Evolutionary conservation across 2,113 vertebrate species (phyloP).

Genomic region (Pipra filicauda): DNA sequence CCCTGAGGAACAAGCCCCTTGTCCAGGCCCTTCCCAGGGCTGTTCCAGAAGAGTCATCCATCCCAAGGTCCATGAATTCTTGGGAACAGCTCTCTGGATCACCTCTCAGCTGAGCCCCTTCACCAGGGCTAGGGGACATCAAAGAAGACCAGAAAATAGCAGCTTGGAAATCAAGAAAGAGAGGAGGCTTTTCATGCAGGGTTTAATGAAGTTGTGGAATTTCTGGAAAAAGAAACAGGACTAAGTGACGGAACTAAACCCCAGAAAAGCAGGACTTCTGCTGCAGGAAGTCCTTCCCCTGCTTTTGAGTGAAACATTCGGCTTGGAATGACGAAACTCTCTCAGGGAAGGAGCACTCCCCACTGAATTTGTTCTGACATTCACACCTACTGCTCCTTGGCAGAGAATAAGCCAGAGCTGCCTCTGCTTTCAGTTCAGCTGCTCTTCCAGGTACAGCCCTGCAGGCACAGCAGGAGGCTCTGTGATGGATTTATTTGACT

Average conservation of each 20-base stretch:
- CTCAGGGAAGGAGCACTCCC: background rate
- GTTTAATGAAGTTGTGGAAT: accelerated
- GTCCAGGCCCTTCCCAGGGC: background rate
- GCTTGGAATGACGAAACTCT: background rate
- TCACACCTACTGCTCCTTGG: background rate
- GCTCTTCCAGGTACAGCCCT: background rate
- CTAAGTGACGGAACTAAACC: background rate
- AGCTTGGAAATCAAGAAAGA: background rate
- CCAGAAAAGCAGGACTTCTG: background rate
- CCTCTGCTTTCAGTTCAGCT: background rate
- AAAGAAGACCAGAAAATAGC: background rate
- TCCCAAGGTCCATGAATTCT: background rate
- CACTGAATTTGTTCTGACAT: background rate
- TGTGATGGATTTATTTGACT: background rate
- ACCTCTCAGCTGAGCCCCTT: background rate
- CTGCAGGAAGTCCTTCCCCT: background rate
- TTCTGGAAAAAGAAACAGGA: background rate
- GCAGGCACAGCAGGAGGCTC: background rate
- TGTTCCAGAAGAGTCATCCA: background rate
- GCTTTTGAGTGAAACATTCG: background rate
- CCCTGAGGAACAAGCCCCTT: background rate
- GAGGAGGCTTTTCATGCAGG: background rate
- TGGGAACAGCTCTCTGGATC: background rate
- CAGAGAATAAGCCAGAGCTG: background rate
- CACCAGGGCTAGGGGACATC: background rate